Conservation (phyloP, 1,140 invertebrate species). For the Zeugodacus cucurbitae region DNA sequence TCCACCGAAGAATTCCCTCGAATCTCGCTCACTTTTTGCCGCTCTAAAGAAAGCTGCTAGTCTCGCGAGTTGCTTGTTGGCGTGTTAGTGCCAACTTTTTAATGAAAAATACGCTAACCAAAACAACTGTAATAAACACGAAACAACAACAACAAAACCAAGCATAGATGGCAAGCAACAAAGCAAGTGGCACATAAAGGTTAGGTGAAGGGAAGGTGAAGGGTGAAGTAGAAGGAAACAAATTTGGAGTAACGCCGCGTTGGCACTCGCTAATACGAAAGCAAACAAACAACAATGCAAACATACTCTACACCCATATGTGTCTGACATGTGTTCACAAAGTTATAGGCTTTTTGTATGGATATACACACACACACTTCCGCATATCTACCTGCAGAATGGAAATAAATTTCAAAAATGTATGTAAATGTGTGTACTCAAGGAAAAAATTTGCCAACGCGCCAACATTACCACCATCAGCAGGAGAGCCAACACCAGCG, state of each 20-base stretch:
- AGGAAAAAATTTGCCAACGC: neutral
- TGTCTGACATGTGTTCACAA: neutral
- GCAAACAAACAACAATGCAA: neutral
- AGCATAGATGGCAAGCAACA: neutral
- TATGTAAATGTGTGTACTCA: neutral
- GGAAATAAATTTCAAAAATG: neutral
- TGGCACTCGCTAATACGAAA: neutral
- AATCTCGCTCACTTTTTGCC: neutral
- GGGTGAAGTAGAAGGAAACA: neutral
- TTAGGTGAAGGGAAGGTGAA: neutral
- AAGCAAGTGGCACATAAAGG: neutral
- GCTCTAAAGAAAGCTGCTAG: neutral
- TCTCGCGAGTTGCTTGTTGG: neutral
- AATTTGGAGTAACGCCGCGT: neutral
- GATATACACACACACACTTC: neutral
- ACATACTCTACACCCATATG: too few relatives aligned
- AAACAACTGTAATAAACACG: neutral
- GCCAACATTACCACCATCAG: neutral
- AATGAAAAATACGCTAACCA: neutral
- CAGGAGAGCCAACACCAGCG: neutral
- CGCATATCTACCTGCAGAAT: neutral
- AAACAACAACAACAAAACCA: neutral
- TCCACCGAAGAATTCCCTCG: neutral
- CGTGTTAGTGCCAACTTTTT: neutral
- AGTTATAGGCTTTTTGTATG: neutral